Conservation (phyloP, 2,797 vertebrate species). For the Melanotaenia maccullochi region DNA sequence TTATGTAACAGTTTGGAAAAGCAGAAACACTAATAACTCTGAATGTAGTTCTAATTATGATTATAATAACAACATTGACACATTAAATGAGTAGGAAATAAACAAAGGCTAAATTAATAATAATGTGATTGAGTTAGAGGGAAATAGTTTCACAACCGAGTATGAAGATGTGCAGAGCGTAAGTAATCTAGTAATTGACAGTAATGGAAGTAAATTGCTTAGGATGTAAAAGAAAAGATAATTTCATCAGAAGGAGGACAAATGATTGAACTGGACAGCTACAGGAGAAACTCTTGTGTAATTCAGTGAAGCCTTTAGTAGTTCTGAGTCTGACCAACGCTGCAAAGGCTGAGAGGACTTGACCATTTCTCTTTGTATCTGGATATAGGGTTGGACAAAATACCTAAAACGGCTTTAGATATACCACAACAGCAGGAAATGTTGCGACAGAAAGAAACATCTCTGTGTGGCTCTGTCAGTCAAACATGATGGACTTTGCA, state of each 20-base stretch:
- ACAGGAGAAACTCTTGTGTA: neutral
- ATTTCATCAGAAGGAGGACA: neutral
- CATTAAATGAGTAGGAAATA: neutral
- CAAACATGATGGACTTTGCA: neutral
- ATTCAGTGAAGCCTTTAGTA: constrained; percentile 9
- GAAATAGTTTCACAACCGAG: constrained; percentile 4
- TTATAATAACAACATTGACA: neutral
- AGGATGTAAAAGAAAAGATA: constrained; percentile 4
- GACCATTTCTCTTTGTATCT: neutral
- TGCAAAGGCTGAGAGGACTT: neutral
- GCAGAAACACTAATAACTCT: neutral
- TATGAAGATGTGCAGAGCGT: neutral
- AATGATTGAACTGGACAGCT: neutral
- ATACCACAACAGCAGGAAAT: neutral
- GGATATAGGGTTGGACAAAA: neutral
- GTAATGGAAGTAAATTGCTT: constrained; percentile 8
- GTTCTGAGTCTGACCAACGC: neutral
- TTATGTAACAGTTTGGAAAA: neutral
- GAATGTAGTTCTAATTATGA: constrained; percentile 2
- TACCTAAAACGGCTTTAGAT: neutral
- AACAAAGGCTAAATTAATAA: neutral
- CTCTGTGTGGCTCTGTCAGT: neutral
- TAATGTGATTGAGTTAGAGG: neutral
- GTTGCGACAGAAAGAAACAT: neutral
- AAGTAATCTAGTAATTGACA: constrained; percentile 25